Base-by-base conservation (phyloP, 2,113 vertebrate genomes). In the Pseudolaguvia tuberculata region DNA sequence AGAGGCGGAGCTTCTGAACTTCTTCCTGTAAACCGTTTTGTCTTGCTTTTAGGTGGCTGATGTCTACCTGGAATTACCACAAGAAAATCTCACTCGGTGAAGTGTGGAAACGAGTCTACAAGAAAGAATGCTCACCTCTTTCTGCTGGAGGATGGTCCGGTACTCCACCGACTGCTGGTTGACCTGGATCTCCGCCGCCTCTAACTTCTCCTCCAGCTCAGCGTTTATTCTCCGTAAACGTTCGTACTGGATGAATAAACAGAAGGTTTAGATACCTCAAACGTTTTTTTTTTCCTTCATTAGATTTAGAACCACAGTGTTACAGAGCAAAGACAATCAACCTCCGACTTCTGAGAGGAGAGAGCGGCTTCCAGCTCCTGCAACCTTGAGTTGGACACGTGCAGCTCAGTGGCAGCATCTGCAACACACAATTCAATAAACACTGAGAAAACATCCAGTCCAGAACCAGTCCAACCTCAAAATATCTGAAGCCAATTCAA, bases 41-140 rank as follows among this genome's bases (percentile, higher is more conserved):
- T n/a, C 93, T 92, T 55, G 94, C 94, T 87, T 98, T 98, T 4
- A 99, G 89, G 84, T 95, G 97, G 82, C 92, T 96, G 88, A 99
- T 92, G 85, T 97, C 96, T 72, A 98, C 97, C 96, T 99, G 74
- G 27, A 81, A 5, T 47, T 35, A 55, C 66, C 13, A 56, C 12
- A 76, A 29, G 76, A 42, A 5, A 20, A 14, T 13, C 10, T 39
- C 2, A 31, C 3, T 11, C 2, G 10, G 29, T 17, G 18, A 39
- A 18, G 17, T 10, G 1, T 2, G 3, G 10, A 12, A 6, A 45
- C 7, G 35, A 23, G 20, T 5, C 45, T n/a, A 15, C 47, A 4
- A 63, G 48, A 42, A 2, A 20, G 8, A 61, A n/a, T 35, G 15
- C 2, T 51, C 73, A 97, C 97, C 89, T 98, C 97, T 85, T 94